Percentiles rank a stretch among this genome's conserved stretches.
These are phyloP conservation scores for Epinotia demarniana DNA, from an alignment of 2,888 invertebrate species.

Conservation along the genomic window DNA sequence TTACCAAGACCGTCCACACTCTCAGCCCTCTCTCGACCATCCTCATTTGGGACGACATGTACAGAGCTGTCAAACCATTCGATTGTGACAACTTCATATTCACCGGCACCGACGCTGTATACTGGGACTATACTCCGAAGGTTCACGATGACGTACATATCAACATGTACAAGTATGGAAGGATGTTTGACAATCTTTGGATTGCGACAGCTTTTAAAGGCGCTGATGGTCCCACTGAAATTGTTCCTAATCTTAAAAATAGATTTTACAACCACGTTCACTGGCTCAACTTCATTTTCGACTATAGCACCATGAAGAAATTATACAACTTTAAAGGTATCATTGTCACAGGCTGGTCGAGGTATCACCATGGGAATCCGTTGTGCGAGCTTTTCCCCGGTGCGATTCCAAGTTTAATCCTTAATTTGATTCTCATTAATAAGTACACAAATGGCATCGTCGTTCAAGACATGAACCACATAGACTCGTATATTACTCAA, in stretches of 20 bases:
- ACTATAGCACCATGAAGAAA: slow-evolving; percentile 67
- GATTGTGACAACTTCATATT: slow-evolving; percentile 75
- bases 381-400: slow-evolving; percentile 87
- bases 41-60: slow-evolving; percentile 94
- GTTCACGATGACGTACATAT: slow-evolving; percentile 57
- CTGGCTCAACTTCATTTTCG: slow-evolving; percentile 87
- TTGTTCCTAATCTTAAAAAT: slow-evolving; percentile 82
- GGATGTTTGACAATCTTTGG: slow-evolving; percentile 88
- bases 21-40: slow-evolving; percentile 81
- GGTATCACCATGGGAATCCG: slow-evolving; percentile 87
- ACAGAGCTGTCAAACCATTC: slow-evolving; percentile 82
- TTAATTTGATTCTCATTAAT: slow-evolving; percentile 82
- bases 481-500: neutral
- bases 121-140: slow-evolving; percentile 87
- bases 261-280: slow-evolving; percentile 89
- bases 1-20: slow-evolving; percentile 77
- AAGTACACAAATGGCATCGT: slow-evolving; percentile 59
- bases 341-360: slow-evolving; percentile 89
- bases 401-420: slow-evolving; percentile 85
- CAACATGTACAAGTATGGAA: slow-evolving; percentile 60
- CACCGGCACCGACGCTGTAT: slow-evolving; percentile 86
- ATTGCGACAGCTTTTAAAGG: slow-evolving; percentile 94
- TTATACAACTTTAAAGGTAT: slow-evolving; percentile 84
- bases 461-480: slow-evolving; percentile 34
- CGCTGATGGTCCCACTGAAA: slow-evolving; percentile 83